Evolutionary conservation across 2,888 invertebrate genomes (phyloP), one percentile per base, ranked within the genome.

Genomic region (Stratiomys singularior): DNA sequence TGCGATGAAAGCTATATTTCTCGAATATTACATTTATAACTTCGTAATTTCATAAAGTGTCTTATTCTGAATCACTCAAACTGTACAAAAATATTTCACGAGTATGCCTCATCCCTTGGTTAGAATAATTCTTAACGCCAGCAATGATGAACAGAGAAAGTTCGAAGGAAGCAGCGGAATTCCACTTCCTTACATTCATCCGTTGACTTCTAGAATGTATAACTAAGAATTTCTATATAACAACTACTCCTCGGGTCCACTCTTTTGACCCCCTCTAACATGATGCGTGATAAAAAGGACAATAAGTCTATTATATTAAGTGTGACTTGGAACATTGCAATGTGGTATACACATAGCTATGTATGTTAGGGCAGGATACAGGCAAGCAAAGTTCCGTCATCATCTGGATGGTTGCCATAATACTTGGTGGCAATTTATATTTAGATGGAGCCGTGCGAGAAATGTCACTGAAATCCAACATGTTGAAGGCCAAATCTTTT

Each of bases 241-340:
- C 52, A 18, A 15, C 52, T 52, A 9, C 18, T 52, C 15, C 52
- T 52, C 15, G 7, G 52, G 18, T 4, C 52, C 15, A n/a, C 18
- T 52, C 52, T 15, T 13, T 4, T 15, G 4, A 52, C 18, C 15
- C 15, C 44, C 15, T 4, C 52, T 13, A 18, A n/a, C 52, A 52
- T 52, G 52, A 13, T 9, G 52, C n/a, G n/a, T 52, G 52, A 13
- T 52, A 52, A 3, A 52, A 15, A 52, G 52, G 18, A 18, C 52
- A 52, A 52, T 52, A 52, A 52, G 52, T 52, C 52, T 52, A 52
- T 52, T 52, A 9, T 52, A 52, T 52, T n/a, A 52, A 18, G 52
- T 5, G 15, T 52, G 52, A 18, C 52, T 52, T n/a, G 52, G 52
- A 52, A 52, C 52, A 52, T 15, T 52, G 15, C 44, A 13, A 52